Conservation (phyloP, 2,888 invertebrate species). For the Ditula angustiorana region DNA sequence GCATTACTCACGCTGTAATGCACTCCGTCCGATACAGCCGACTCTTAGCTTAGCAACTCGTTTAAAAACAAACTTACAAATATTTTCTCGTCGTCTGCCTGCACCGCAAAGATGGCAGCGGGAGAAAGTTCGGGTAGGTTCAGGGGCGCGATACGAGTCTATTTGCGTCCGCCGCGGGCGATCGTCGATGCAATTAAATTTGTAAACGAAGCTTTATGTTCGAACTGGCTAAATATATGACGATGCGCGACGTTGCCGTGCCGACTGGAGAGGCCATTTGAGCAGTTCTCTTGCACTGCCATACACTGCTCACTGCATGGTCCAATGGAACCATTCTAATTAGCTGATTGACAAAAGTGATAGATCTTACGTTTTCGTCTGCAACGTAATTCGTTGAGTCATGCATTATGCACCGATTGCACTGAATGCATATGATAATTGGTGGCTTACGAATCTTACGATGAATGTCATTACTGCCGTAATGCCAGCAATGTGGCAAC, state of each 20-base stretch:
- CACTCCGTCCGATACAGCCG: conserved; percentile 36
- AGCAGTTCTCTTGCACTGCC: conserved; percentile 53
- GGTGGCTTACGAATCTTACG: conserved; percentile 44
- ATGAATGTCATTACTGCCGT: conserved; percentile 56
- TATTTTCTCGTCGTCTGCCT: conserved; percentile 56
- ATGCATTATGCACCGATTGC: conserved; percentile 48
- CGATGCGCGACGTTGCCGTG: conserved; percentile 66
- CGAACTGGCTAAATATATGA: conserved; percentile 72
- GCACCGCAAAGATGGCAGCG: conserved; percentile 46
- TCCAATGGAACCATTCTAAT: not conserved
- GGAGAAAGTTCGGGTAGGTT: conserved; percentile 82
- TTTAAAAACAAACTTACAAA: conserved; percentile 60
- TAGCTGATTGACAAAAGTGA: not conserved
- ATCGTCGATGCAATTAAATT: conserved; percentile 84
- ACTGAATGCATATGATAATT: conserved; percentile 50
- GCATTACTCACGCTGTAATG: conserved; percentile 39
- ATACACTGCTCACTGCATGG: not conserved
- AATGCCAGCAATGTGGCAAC: conserved; percentile 68
- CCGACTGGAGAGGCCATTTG: conserved; percentile 56
- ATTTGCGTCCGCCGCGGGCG: conserved; percentile 81
- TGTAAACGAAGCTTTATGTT: conserved; percentile 81
- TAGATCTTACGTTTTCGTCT: conserved; percentile 10
- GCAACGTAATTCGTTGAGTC: conserved; percentile 39
- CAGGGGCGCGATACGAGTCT: conserved; percentile 77
- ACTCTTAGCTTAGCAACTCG: conserved; percentile 42